These are phyloP conservation scores for Perodicticus potto DNA, from an alignment of 2,797 vertebrate species.

Conservation along the genomic window DNA sequence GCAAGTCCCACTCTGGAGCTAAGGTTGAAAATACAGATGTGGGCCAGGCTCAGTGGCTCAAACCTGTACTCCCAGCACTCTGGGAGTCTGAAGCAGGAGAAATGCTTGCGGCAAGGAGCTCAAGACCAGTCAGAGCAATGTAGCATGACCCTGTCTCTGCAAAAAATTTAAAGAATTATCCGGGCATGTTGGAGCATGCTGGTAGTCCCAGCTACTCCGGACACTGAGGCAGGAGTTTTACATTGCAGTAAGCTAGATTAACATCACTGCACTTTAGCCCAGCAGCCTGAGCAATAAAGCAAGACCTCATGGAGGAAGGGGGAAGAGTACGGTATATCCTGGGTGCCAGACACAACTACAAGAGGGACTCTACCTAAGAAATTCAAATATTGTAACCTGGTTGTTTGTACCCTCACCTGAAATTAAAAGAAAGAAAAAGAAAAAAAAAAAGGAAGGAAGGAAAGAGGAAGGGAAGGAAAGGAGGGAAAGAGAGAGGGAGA, in stretches of 20 bases:
- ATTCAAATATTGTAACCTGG: too few relatives aligned
- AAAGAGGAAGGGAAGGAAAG: too few relatives aligned
- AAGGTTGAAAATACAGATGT: neutral
- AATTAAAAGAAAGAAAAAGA: too few relatives aligned
- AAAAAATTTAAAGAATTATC: neutral
- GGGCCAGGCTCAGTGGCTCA: neutral
- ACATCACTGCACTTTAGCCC: neutral
- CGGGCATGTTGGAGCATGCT: neutral
- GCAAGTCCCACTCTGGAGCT: neutral
- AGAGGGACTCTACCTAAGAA: too few relatives aligned
- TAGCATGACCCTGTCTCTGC: neutral
- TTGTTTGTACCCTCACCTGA: too few relatives aligned
- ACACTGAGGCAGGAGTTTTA: neutral
- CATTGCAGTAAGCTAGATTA: neutral
- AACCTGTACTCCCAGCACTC: neutral
- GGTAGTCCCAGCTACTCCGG: neutral
- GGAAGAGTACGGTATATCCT: too few relatives aligned
- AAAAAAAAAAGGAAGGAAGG: neutral
- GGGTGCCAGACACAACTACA: too few relatives aligned
- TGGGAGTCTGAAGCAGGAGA: neutral
- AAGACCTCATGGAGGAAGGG: neutral
- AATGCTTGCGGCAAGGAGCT: neutral
- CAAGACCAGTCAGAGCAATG: neutral
- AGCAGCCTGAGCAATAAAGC: neutral
- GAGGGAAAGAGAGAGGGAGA: too few relatives aligned